These are phyloP conservation scores for Agonopterix alstromeriana DNA, from an alignment of 2,888 invertebrate species.

Conservation along the genomic window DNA sequence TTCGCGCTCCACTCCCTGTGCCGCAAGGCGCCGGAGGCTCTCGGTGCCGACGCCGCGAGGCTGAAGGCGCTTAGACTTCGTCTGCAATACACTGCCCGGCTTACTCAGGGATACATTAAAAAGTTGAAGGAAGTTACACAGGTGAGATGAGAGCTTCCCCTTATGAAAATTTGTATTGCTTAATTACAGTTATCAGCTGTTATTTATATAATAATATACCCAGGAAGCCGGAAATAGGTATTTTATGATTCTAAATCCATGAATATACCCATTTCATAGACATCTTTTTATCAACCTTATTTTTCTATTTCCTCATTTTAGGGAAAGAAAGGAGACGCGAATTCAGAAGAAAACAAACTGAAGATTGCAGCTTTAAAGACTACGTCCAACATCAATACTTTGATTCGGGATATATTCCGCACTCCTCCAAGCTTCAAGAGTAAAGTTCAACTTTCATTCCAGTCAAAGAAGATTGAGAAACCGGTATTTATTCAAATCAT, in stretches of 20 bases:
- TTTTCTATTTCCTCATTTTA: slow-evolving; percentile 33
- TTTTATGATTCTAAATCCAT: too few relatives aligned
- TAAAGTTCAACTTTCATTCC: slow-evolving; percentile 84
- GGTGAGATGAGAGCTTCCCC: slow-evolving; percentile 27
- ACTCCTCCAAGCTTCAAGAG: slow-evolving; percentile 95
- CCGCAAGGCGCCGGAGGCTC: slow-evolving; percentile 84
- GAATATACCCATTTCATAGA: not conserved
- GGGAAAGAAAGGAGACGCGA: slow-evolving; percentile 83
- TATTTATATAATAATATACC: not conserved
- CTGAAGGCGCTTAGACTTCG: slow-evolving; percentile 91
- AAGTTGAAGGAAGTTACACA: slow-evolving; percentile 81
- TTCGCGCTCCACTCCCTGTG: slow-evolving; percentile 87
- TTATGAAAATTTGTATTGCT: too few relatives aligned
- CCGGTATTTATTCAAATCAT: slow-evolving; percentile 35
- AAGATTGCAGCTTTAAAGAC: slow-evolving; percentile 90
- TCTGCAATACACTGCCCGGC: slow-evolving; percentile 93
- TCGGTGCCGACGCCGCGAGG: slow-evolving; percentile 81
- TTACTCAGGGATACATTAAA: slow-evolving; percentile 89
- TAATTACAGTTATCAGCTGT: not conserved
- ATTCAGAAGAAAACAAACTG: slow-evolving; percentile 86
- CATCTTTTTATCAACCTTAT: slow-evolving; percentile 11
- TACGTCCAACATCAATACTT: slow-evolving; percentile 92
- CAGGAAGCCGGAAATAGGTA: too few relatives aligned
- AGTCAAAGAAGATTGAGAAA: slow-evolving; percentile 47
- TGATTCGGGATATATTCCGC: slow-evolving; percentile 96